Conservation (phyloP, 2,888 invertebrate species). For the Apodemia hepburni region DNA sequence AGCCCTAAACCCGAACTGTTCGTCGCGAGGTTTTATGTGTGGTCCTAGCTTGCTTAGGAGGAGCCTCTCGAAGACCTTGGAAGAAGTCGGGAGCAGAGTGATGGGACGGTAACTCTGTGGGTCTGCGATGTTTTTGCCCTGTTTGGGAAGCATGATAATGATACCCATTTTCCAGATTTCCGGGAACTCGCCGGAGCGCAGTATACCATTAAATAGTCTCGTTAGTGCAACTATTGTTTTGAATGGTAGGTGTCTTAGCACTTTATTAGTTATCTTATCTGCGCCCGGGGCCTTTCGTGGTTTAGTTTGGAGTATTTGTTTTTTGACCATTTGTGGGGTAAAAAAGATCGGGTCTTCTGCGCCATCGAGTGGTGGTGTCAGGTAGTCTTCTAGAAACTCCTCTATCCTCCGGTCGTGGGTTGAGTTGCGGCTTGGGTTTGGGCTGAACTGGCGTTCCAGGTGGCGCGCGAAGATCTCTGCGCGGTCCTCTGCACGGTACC, state of each 20-base stretch:
- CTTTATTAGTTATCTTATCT: conserved; percentile 26
- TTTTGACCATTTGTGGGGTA: background rate
- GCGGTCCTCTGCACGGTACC: no score
- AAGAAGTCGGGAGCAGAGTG: conserved; percentile 19
- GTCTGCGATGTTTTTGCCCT: conserved; percentile 27
- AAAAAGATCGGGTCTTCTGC: no score
- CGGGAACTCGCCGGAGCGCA: conserved; percentile 20
- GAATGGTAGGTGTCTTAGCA: conserved; percentile 27
- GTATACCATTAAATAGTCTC: conserved; percentile 29
- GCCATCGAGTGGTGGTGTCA: no score
- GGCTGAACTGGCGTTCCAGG: no score
- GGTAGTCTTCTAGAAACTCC: no score
- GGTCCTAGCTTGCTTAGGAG: background rate
- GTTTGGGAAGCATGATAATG: conserved; percentile 33
- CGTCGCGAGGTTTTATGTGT: background rate
- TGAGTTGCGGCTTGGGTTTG: no score
- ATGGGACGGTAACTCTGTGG: conserved; percentile 32
- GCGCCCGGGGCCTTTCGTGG: no score
- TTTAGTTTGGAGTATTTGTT: background rate
- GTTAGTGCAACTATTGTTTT: conserved; percentile 24
- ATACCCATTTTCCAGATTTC: background rate
- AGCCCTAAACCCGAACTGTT: conserved; percentile 8
- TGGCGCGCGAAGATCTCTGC: no score
- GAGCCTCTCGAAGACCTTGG: background rate
- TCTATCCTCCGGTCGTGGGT: no score